Base-by-base conservation (phyloP, 2,888 invertebrate species). In the Lordiphosa fenestrarum region DNA sequence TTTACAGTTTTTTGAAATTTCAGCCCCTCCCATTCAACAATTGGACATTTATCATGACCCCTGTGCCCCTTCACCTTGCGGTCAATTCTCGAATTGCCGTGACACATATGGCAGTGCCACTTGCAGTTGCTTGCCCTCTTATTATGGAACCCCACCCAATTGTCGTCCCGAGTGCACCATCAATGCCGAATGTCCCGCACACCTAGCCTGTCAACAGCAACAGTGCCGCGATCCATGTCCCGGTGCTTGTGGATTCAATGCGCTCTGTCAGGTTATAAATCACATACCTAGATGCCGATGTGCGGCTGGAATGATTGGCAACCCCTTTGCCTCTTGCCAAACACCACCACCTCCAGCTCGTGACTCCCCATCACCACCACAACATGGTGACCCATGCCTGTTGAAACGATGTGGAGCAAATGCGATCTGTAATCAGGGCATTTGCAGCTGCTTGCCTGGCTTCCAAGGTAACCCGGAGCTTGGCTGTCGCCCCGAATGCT, bases 21-120 rank as follows among this genome's bases (percentile, higher is more conserved):
- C 67, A 73, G 68, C 76, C 38, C 67, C 76, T 1, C 38, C 69
- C 13, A 56, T 67, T 33, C 75, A 76, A 3, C 68, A 77, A 47
- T 85, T 83, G 23, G 83, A 85, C 25, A 78, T 86, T n/a, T 88
- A 90, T 44, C 80, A 86, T 15, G 92, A 94, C 82, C 94, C 94
- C 10, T 94, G 94, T 75, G 86, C 91, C 23, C 94, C 94, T 41
- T 93, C 94, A n/a, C 94, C 94, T 2, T 95, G 95, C 86, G 94
- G 94, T 44, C 92, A 93, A 3, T 92, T 93, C 85, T 92, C 94
- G 40, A 90, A 93, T 69, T 95, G 95, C 77, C 92, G 93, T 82
- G 91, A 91, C 54, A 89, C 91, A 36, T 92, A 93, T 65, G 91
- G 91, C 72, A 89, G 91, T 44, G 92, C 94, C 12, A 91, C 92